Base-by-base conservation (phyloP, 2,113 vertebrate genomes). In the Turdus rufiventris region DNA sequence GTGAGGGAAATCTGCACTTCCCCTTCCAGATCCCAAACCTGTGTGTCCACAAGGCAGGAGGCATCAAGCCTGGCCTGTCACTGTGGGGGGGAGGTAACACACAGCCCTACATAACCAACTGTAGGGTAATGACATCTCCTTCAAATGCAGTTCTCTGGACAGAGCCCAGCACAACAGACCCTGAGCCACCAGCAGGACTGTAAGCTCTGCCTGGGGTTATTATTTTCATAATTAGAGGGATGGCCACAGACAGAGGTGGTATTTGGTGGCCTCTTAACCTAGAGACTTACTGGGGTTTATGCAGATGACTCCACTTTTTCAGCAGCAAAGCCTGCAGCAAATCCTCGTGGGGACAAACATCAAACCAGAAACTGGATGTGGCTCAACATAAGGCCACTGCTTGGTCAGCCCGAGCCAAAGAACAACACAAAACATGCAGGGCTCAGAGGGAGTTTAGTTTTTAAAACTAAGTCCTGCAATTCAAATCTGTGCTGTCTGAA, bases 341-440 rank as follows among this genome's bases (percentile, higher is more conserved):
- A 93, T 94, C 72, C 94, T 92, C 83, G 24, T 68, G 87, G 93
- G 97, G 91, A 94, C 54, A 26, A 92, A 97, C 95, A 98, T 96
- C 96, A 97, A 91, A 82, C 83, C 91, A 90, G 54, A 67, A 85
- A 4, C 36, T 85, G 94, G 94, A 95, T 62, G 75, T 28, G 50
- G 78, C 91, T 96, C 95, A 95, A 54, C 61, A 51, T 68, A 71
- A 92, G 93, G 96, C 95, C 29, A 28, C 36, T 50, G 47, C 75
- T 86, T 7, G 0, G 76, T 80, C 80, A 74, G 70, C 74, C 73
- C 0, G 8, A 96, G 79, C 75, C 93, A 53, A 79, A 93, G 82
- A 92, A 58, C 91, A 95, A 81, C 95, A 75, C 40, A 79, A 97
- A 97, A 65, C 88, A 91, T 9, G 47, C 43, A 63, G 36, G 60